Conservation (phyloP, 2,113 vertebrate species). For the Rhegmatorhina hoffmannsi region DNA sequence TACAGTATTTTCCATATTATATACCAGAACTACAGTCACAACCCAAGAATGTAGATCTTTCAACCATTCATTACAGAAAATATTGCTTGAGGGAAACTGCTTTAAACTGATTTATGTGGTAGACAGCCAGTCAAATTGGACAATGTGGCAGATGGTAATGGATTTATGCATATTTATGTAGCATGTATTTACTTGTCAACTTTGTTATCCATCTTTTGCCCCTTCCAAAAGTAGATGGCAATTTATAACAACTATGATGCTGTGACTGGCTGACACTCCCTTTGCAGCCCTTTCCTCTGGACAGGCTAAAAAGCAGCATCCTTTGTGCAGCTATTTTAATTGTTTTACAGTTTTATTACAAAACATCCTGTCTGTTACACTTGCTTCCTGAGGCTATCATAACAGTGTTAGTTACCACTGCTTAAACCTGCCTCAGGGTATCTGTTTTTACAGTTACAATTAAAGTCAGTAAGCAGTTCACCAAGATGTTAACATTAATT, state of each 20-base stretch:
- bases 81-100: conserved; percentile 66
- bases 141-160: conserved; percentile 74
- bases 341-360: conserved; percentile 82
- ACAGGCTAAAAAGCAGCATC: conserved; percentile 50
- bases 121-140: conserved; percentile 72
- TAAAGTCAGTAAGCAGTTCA: conserved; percentile 72
- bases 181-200: conserved; percentile 73
- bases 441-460: conserved; percentile 78
- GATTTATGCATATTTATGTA: conserved; percentile 79
- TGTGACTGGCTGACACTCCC: conserved; percentile 51
- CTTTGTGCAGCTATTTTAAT: conserved; percentile 77
- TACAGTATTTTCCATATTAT: conserved; percentile 50
- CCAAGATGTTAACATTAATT: conserved; percentile 76
- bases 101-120: conserved; percentile 77
- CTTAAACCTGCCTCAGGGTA: conserved; percentile 68
- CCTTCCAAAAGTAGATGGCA: conserved; percentile 59
- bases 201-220: conserved; percentile 73
- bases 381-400: conserved; percentile 77
- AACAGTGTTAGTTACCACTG: conserved; percentile 72
- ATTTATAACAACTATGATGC: conserved; percentile 67
- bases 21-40: conserved; percentile 60
- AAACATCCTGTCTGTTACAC: conserved; percentile 76
- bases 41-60: conserved; percentile 65
- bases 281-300: conserved; percentile 58
- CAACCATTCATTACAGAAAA: conserved; percentile 68